Percentiles rank a stretch among this genome's conserved stretches.
Conservation (phyloP, 2,113 vertebrate genomes). For the Xiphias gladius region DNA sequence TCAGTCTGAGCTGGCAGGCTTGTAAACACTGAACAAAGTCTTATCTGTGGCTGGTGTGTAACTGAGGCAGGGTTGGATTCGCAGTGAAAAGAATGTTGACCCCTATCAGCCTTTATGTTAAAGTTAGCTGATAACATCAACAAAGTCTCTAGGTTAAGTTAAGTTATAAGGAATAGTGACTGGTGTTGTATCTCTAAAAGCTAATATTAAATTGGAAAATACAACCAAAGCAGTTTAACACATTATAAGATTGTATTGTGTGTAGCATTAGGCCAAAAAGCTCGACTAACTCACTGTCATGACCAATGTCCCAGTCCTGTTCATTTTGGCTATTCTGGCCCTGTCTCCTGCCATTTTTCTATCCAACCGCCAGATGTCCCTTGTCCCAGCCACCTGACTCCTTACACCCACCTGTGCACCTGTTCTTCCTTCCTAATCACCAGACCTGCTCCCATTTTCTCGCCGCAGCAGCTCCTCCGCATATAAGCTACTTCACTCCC, state of each 20-base stretch:
- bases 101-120: not conserved
- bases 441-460: no score
- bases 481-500: no score
- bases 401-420: no score
- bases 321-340: no score
- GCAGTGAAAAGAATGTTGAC: constrained; percentile 26
- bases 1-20: not conserved
- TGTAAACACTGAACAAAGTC: constrained; percentile 25
- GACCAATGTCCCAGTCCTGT: no score
- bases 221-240: not conserved
- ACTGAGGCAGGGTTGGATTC: constrained; percentile 26
- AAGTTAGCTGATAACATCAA: constrained; percentile 8
- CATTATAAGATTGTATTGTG: not conserved
- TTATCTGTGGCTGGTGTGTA: constrained; percentile 20
- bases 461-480: no score
- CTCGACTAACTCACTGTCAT: not conserved
- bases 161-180: not conserved
- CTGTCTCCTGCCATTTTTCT: no score
- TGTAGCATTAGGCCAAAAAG: not conserved
- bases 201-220: not conserved
- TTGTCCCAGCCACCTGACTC: no score
- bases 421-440: no score
- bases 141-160: not conserved
- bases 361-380: no score
- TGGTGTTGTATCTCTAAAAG: not conserved